phyloP scores from a whole-genome alignment of 2,797 vertebrate species.

The Pangasius larnaudii region DNA sequence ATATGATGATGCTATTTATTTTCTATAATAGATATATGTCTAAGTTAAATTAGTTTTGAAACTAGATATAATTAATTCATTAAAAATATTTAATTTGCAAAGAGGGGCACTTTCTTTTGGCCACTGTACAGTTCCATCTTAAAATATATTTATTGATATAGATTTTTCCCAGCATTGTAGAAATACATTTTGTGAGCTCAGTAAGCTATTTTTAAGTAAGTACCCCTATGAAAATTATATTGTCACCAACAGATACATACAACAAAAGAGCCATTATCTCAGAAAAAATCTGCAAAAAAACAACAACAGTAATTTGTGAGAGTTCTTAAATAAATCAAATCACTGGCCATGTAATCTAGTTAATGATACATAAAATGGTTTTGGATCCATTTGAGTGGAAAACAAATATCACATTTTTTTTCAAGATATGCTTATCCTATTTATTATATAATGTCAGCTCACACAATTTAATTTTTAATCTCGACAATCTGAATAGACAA shows the following conservation, averaged over 20 bases:
- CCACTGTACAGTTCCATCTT: neutral
- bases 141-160: neutral
- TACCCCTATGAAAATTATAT: neutral
- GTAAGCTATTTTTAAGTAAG: neutral
- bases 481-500: no score
- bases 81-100: constrained; percentile 33
- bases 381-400: neutral
- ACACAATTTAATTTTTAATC: neutral
- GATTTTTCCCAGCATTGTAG: neutral
- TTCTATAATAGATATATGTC: neutral
- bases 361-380: neutral
- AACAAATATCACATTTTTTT: neutral
- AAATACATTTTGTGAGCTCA: neutral
- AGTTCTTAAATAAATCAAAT: neutral
- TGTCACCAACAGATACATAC: neutral
- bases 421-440: neutral
- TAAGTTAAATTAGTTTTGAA: constrained; percentile 22
- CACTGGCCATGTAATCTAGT: neutral
- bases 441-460: neutral
- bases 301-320: neutral
- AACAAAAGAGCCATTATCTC: neutral
- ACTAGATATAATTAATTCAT: constrained; percentile 38
- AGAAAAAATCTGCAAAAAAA: neutral
- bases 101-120: constrained; percentile 19
- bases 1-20: constrained; percentile 51